Conservation (phyloP, 2,113 vertebrate genomes). For the Hypocryptadius cinnamomeus region DNA sequence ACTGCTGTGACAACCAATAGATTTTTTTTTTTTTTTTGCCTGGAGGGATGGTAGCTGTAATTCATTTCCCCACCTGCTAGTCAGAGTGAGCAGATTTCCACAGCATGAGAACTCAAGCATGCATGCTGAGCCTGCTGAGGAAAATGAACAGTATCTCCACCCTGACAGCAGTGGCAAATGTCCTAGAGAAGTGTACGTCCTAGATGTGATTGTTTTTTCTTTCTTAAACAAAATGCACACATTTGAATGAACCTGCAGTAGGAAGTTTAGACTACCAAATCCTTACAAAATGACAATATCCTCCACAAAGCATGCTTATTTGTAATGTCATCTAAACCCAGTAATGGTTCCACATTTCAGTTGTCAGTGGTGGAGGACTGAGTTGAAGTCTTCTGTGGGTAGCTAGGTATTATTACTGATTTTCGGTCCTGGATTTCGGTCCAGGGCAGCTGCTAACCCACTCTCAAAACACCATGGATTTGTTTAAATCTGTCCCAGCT, state of each 20-base stretch:
- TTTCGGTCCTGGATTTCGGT: background rate
- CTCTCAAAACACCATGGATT: background rate
- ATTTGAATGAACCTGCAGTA: background rate
- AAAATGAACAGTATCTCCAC: background rate
- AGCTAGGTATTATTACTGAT: background rate
- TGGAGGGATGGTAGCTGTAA: background rate
- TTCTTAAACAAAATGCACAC: background rate
- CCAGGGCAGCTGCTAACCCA: background rate
- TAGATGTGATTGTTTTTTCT: background rate
- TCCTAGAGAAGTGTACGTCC: background rate
- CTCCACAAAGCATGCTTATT: background rate
- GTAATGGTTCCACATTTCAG: background rate
- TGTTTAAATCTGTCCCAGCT: background rate
- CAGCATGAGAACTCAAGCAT: conserved; percentile 20
- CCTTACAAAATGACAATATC: background rate
- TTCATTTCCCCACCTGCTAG: conserved; percentile 42
- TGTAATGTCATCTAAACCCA: background rate
- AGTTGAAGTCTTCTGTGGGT: background rate
- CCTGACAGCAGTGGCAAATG: background rate
- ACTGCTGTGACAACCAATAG: background rate
- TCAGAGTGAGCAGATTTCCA: conserved; percentile 34
- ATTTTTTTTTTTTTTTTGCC: background rate
- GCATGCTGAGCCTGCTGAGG: background rate
- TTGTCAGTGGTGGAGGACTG: background rate
- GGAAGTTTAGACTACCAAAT: background rate